Base-by-base conservation (phyloP, 2,113 vertebrate genomes). In the Ochotona curzoniae region DNA sequence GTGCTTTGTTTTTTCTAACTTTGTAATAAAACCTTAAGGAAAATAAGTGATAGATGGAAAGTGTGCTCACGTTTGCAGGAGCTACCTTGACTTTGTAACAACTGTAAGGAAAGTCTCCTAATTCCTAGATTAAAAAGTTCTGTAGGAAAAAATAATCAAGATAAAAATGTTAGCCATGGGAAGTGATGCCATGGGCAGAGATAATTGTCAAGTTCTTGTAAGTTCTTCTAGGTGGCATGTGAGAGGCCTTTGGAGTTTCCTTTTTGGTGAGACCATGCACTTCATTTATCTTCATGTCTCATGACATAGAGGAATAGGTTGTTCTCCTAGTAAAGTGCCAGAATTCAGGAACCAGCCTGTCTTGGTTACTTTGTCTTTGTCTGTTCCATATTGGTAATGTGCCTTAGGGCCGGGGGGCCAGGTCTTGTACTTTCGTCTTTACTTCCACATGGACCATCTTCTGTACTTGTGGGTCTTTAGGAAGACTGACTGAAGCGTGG, bases 101-200 rank as follows among this genome's bases (percentile, higher is more conserved):
- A 71, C 70, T 63, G 17, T 51, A 82, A 87, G 54, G 83, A 88
- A 30, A 35, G 10, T 85, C 7, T 94, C 25, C n/a, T 86, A 51
- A 83, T 66, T 70, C 57, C n/a, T 91, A 10, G 20, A 35, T 91
- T 89, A 89, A 11, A 83, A 93, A 91, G 49, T 78, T 76, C 2
- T 90, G 3, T 14, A 76, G 76, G 70, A 38, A 28, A 70, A 91
- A 80, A 79, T 60, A 60, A 3, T 83, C n/a, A 74, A 89, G 71
- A 54, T 9, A 21, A 80, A 89, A 88, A 47, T 44, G 18, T 47
- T 76, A 93, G 44, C 51, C 57, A 4, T n/a, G 47, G 23, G 44
- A 85, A 32, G 30, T 67, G 69, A 78, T 87, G 28, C 47, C n/a
- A n/a, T 73, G 44, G 25, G 80, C 49, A 73, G 8, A 1, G 28